These are phyloP conservation scores for Metellina segmentata DNA, from an alignment of 2,888 invertebrate species.

Conservation along the genomic window DNA sequence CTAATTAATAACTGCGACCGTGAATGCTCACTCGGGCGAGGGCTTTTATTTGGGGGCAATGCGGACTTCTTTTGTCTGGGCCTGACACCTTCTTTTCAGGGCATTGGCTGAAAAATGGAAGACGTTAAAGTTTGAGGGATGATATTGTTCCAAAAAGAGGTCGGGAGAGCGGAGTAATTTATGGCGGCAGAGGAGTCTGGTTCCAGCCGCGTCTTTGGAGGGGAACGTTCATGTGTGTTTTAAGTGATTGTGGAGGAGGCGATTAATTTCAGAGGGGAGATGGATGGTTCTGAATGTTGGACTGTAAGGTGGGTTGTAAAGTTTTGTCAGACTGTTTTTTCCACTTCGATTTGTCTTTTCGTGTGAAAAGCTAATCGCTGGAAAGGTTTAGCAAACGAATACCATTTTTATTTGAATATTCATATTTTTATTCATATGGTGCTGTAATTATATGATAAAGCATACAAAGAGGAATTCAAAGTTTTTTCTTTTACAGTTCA, in stretches of 20 bases:
- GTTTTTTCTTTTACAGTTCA: too few species aligned
- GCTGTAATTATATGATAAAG: too few species aligned
- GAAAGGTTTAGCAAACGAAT: too few species aligned
- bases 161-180: constrained; percentile 29
- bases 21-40: constrained; percentile 10
- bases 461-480: too few species aligned
- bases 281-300: neutral
- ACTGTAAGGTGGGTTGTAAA: neutral
- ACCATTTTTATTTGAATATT: too few species aligned
- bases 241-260: neutral
- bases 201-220: too few species aligned
- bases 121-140: constrained; percentile 17
- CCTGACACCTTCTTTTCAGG: constrained; percentile 42
- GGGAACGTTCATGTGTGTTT: too few species aligned
- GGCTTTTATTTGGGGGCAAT: neutral
- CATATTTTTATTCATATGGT: too few species aligned
- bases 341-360: neutral
- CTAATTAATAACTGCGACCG: constrained; percentile 64
- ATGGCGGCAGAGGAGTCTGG: constrained; percentile 1
- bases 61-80: constrained; percentile 5
- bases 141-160: constrained; percentile 31
- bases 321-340: neutral
- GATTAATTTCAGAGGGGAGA: neutral
- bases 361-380: too few species aligned
- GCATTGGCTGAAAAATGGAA: constrained; percentile 36